phyloP scores from a whole-genome alignment of 2,113 vertebrate species.

The Grallaria varia region DNA sequence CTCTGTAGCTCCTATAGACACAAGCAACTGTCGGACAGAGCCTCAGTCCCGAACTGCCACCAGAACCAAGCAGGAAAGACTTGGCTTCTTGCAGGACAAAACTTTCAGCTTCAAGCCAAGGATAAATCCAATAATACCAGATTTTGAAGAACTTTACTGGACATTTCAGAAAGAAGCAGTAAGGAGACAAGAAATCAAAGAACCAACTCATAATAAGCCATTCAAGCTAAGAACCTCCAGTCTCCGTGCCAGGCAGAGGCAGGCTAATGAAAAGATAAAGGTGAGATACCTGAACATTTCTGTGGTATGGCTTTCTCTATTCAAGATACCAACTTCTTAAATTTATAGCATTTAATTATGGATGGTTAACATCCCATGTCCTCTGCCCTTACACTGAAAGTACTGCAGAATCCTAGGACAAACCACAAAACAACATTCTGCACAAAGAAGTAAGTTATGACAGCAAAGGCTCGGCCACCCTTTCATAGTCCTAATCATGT shows the following conservation, averaged over 20 bases:
- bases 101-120: conserved; percentile 84
- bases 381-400: background rate
- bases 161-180: conserved; percentile 80
- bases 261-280: conserved; percentile 46
- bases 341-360: background rate
- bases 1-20: conserved; percentile 58
- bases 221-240: conserved; percentile 85
- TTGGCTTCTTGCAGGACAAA: conserved; percentile 82
- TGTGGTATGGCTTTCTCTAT: background rate
- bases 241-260: conserved; percentile 61
- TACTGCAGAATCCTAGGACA: background rate
- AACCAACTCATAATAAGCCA: conserved; percentile 82
- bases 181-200: conserved; percentile 72
- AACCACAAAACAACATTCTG: background rate
- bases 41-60: conserved; percentile 68
- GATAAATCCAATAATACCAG: conserved; percentile 81
- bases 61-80: conserved; percentile 76
- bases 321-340: background rate
- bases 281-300: background rate
- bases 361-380: background rate
- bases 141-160: conserved; percentile 84
- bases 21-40: background rate
- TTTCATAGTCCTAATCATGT: background rate
- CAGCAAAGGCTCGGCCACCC: background rate
- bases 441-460: background rate